A percentile compares a stretch with the other conserved stretches of the same genome.
Evolutionary conservation across 2,888 invertebrate genomes (phyloP).

Genomic region (Megaustenia siamemsis): DNA sequence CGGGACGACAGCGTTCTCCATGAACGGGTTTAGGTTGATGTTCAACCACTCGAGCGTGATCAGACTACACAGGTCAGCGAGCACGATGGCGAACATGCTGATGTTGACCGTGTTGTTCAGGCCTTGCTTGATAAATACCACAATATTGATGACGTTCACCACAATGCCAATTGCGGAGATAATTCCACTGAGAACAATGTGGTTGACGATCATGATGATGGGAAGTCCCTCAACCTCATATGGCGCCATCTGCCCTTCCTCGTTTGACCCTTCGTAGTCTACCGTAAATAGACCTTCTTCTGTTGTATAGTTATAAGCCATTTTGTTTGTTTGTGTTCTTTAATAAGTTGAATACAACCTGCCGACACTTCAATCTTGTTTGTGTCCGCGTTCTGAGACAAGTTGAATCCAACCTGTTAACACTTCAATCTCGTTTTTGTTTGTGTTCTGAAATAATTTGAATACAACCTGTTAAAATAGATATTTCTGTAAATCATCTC

Average conservation of each 20-base stretch:
- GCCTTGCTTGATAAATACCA: conserved; percentile 1
- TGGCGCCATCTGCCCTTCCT: neutral
- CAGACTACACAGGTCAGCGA: conserved; percentile 6
- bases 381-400: too few relatives aligned
- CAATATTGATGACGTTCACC: neutral
- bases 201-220: neutral
- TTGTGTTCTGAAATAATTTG: too few relatives aligned
- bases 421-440: too few relatives aligned
- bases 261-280: neutral
- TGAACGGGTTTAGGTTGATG: neutral
- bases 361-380: too few relatives aligned
- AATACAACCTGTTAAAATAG: too few relatives aligned
- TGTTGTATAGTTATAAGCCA: neutral
- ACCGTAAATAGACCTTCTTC: neutral
- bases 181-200: neutral
- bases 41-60: neutral
- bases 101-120: conserved; percentile 19
- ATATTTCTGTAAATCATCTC: too few relatives aligned
- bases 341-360: too few relatives aligned
- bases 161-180: neutral
- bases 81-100: neutral
- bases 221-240: neutral
- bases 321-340: too few relatives aligned
- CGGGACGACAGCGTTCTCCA: neutral
- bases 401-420: too few relatives aligned